Evolutionary conservation across 2,888 invertebrate species (phyloP).

Genomic region (Tachina grossa): DNA sequence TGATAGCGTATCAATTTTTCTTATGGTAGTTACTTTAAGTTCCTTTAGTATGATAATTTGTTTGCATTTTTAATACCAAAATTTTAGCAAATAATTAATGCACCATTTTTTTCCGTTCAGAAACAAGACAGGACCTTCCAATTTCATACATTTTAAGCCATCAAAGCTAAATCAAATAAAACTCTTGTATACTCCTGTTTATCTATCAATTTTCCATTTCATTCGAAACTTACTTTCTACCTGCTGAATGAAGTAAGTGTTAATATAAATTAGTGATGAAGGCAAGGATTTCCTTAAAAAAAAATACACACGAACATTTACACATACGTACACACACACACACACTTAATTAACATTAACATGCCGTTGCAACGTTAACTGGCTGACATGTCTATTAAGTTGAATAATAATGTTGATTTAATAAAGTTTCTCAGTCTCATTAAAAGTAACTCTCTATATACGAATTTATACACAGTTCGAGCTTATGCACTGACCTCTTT

Average conservation of each 20-base stretch:
- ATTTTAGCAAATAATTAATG: too few species aligned
- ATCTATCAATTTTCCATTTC: constrained; percentile 5
- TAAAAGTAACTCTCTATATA: constrained; percentile 3
- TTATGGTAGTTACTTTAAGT: too few species aligned
- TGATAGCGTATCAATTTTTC: too few species aligned
- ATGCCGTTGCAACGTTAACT: constrained; percentile 39
- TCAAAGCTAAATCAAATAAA: neutral
- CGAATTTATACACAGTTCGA: constrained; percentile 1
- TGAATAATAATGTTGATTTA: constrained; percentile 64
- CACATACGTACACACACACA: neutral
- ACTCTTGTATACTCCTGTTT: neutral
- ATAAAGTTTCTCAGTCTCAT: constrained; percentile 53
- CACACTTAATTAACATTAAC: constrained; percentile 52
- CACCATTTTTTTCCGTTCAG: too few species aligned
- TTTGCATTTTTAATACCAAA: too few species aligned
- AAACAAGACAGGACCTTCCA: neutral
- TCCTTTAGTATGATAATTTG: too few species aligned
- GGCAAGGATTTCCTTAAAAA: neutral
- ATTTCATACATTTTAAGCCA: neutral
- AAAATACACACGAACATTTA: neutral
- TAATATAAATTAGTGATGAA: neutral
- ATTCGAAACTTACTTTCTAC: constrained; percentile 20
- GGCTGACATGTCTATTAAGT: constrained; percentile 55
- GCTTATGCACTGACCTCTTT: constrained; percentile 44
- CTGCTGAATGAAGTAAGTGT: constrained; percentile 14